These are phyloP conservation scores for Tamandua tetradactyla DNA, from an alignment of 2,797 vertebrate genomes.

Conservation along the genomic window DNA sequence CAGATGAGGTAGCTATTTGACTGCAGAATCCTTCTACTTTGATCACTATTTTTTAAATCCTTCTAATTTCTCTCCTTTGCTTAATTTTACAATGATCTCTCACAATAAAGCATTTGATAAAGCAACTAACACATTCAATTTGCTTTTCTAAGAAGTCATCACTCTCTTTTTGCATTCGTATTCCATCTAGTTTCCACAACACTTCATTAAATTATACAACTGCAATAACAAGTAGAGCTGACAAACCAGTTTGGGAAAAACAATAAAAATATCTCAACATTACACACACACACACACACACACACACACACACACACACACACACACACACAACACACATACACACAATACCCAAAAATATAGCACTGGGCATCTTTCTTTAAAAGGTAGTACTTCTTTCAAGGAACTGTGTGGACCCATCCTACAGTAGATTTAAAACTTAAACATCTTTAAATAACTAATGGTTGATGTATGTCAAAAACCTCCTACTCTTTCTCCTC, in stretches of 20 bases:
- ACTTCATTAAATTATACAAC: not conserved
- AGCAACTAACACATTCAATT: not conserved
- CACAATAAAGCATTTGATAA: not conserved
- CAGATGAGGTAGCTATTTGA: not conserved
- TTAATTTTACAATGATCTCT: conserved; percentile 15
- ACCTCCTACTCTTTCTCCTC: not conserved
- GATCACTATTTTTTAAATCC: not conserved
- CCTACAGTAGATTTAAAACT: not conserved
- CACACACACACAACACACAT: too few species aligned
- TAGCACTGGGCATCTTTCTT: not conserved
- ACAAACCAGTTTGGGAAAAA: not conserved
- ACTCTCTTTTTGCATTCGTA: not conserved
- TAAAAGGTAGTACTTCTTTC: not conserved
- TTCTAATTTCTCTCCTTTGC: not conserved
- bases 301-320: too few species aligned
- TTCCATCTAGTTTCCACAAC: not conserved
- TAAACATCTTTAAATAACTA: not conserved
- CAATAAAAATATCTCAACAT: not conserved
- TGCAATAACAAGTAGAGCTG: not conserved
- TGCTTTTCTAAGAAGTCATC: not conserved
- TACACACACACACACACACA: too few species aligned
- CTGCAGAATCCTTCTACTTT: not conserved
- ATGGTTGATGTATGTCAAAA: not conserved
- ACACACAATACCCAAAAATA: not conserved
- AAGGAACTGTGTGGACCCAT: not conserved